Evolutionary conservation across 2,888 invertebrate species (phyloP).

Genomic region (Conops quadrifasciatus): DNA sequence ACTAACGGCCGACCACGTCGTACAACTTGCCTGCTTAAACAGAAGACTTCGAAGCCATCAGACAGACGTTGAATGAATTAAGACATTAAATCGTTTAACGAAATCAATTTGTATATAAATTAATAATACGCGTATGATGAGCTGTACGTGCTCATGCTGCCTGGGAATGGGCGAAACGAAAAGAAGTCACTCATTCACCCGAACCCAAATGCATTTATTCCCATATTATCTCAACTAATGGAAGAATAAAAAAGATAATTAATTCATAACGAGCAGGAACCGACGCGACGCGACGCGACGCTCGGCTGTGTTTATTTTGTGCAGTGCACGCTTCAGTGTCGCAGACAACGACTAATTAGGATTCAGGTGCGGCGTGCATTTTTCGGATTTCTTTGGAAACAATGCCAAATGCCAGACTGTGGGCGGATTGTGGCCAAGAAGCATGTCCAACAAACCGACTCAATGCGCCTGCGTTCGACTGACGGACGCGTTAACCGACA

Average conservation of each 20-base stretch:
- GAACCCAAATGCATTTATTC: slow-evolving; percentile 9
- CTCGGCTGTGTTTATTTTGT: slow-evolving; percentile 19
- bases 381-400: slow-evolving; percentile 45
- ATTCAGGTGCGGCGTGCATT: slow-evolving; percentile 48
- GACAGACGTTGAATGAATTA: slow-evolving; percentile 47
- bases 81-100: slow-evolving; percentile 61
- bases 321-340: slow-evolving; percentile 24
- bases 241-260: slow-evolving; percentile 38
- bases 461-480: background rate
- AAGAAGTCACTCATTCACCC: slow-evolving; percentile 1
- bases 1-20: background rate
- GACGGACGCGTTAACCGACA: background rate
- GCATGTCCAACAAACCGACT: background rate
- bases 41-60: slow-evolving; percentile 19
- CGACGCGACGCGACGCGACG: background rate
- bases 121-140: slow-evolving; percentile 52
- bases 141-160: slow-evolving; percentile 60
- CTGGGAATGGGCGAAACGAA: slow-evolving; percentile 52
- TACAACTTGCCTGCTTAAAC: background rate
- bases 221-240: slow-evolving; percentile 32
- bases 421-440: slow-evolving; percentile 7
- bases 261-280: slow-evolving; percentile 34
- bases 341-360: slow-evolving; percentile 49
- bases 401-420: slow-evolving; percentile 33
- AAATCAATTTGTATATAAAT: slow-evolving; percentile 57